Evolutionary conservation across 1,140 invertebrate genomes (phyloP), one percentile per base, ranked within the genome.

Genomic region (Drosophila ohnishii): DNA sequence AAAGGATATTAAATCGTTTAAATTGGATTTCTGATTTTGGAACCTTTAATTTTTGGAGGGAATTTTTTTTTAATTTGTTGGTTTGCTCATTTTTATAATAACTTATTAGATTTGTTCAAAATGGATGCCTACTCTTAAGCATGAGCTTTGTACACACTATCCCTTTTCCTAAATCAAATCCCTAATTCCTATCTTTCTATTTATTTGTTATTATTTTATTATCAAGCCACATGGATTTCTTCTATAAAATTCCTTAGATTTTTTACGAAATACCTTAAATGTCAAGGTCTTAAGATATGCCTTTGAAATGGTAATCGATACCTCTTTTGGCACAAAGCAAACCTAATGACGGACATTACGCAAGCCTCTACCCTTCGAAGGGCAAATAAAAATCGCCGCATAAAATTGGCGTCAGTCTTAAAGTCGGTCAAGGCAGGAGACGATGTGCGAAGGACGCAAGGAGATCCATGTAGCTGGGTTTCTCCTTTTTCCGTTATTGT

Each of bases 351-450:
- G 25, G 30, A n/a, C 47, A 75, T 75, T 51, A 66, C 34, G 45
- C 51, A 44, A 35, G 3, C 16, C 71, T 45, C 32, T 51, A 8
- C 35, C 34, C 16, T 50, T 63, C 7, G 32, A 39, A 61, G 60
- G 57, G 63, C 64, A 60, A 50, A 79, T 67, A 84, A 75, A 80
- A 65, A 61, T 37, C 70, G 62, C 71, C 69, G 79, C 72, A 90
- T 80, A 78, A 84, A 84, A 90, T 90, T 90, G 87, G 87, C 87
- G 82, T 90, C 87, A 81, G 87, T 77, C 74, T 88, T 88, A 89
- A 89, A 89, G 78, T 89, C 85, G 81, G 85, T 84, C 84, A 88
- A 88, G 77, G 73, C 77, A 66, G 22, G 67, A 73, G 61, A 19
- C 37, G 30, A 13, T 42, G 51, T 22, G 51, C 50, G 50, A 71